phyloP scores from a whole-genome alignment of 2,113 vertebrate species.

The Gopherus flavomarginatus region DNA sequence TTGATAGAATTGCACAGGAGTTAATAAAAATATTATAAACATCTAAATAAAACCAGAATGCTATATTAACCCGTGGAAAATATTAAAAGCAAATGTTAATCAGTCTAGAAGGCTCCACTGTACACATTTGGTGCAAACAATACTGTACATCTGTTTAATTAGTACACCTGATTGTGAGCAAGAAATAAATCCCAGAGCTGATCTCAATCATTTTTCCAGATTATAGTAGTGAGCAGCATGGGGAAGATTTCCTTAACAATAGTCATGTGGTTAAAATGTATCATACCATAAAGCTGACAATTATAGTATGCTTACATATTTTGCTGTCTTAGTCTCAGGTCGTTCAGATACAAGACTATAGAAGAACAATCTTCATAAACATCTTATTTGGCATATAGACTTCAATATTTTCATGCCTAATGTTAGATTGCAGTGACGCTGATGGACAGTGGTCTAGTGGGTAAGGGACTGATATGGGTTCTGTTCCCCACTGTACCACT shows the following conservation, averaged over 20 bases:
- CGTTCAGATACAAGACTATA: slow-evolving; percentile 20
- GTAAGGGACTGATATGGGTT: not conserved
- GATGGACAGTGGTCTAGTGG: not conserved
- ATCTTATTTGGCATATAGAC: slow-evolving; percentile 20
- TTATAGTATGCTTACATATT: not conserved
- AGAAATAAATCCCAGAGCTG: slow-evolving; percentile 44
- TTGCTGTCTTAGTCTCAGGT: slow-evolving; percentile 34
- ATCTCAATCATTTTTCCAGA: slow-evolving; percentile 4
- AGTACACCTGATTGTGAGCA: slow-evolving; percentile 60
- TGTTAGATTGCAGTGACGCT: not conserved
- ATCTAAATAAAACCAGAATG: slow-evolving; percentile 57
- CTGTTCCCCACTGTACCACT: not conserved
- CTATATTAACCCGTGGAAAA: slow-evolving; percentile 43
- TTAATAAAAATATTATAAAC: slow-evolving; percentile 60
- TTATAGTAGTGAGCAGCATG: slow-evolving; percentile 38
- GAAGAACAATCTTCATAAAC: not conserved
- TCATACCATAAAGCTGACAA: not conserved
- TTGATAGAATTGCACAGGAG: not conserved
- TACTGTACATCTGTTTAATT: slow-evolving; percentile 69
- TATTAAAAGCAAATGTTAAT: slow-evolving; percentile 65
- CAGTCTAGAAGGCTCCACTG: slow-evolving; percentile 54
- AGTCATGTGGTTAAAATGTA: slow-evolving; percentile 26
- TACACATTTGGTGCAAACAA: slow-evolving; percentile 67
- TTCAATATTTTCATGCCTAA: not conserved
- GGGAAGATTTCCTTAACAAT: slow-evolving; percentile 19